Evolutionary conservation across 1,140 invertebrate genomes (phyloP).

Genomic region (Gonioctena quinquepunctata): DNA sequence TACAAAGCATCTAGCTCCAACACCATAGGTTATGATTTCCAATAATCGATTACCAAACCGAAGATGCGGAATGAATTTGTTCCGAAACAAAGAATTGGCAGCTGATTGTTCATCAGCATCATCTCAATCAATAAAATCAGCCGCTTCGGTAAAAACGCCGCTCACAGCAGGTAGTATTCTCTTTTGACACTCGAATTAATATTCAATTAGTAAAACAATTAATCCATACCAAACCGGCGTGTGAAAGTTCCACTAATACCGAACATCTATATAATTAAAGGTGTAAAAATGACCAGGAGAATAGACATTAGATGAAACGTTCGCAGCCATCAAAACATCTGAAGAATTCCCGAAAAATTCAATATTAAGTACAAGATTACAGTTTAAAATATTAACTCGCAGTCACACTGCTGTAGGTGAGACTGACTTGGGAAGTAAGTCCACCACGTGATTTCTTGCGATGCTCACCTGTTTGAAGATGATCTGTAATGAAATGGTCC

Average conservation of each 20-base stretch:
- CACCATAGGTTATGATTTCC: too few relatives aligned
- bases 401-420: constrained; percentile 51
- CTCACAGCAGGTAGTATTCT: constrained; percentile 1
- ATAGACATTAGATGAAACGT: neutral
- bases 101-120: neutral
- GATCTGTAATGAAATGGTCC: constrained; percentile 31
- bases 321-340: constrained; percentile 33
- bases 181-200: constrained; percentile 5
- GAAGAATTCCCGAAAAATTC: constrained; percentile 47
- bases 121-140: neutral
- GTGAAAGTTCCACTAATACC: constrained; percentile 2
- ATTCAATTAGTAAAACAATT: constrained; percentile 16
- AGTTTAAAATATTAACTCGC: constrained; percentile 49
- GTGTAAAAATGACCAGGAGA: constrained; percentile 1
- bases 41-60: too few relatives aligned
- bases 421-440: constrained; percentile 27
- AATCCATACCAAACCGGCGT: constrained; percentile 8
- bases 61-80: too few relatives aligned
- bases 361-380: constrained; percentile 48
- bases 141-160: neutral
- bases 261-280: constrained; percentile 8
- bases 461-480: neutral
- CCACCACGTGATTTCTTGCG: constrained; percentile 17
- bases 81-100: neutral
- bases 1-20: too few relatives aligned